Percentiles rank a stretch among this genome's conserved stretches.
Conservation (phyloP, 2,113 vertebrate species). For the Apus apus region DNA sequence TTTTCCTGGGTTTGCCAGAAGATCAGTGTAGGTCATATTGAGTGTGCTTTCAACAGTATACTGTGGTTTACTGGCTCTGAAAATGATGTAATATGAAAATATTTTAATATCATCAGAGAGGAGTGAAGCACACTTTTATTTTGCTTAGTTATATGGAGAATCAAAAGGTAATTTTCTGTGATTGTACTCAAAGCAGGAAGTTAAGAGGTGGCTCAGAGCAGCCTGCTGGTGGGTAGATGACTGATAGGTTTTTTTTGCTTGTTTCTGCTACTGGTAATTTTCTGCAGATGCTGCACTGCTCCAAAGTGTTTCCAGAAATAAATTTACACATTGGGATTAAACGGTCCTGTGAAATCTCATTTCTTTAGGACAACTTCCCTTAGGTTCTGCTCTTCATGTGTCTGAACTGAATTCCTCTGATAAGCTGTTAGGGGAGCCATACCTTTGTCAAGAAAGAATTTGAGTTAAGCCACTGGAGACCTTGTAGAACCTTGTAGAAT, state of each 20-base stretch:
- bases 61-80: not conserved
- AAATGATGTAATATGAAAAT: not conserved
- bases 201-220: accelerated
- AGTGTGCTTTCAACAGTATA: not conserved
- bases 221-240: not conserved
- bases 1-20: not conserved
- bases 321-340: not conserved
- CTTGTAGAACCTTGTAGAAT: not conserved
- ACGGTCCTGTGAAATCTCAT: not conserved
- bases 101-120: not conserved
- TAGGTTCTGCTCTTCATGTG: not conserved
- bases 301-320: not conserved
- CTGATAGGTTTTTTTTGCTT: not conserved
- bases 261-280: not conserved
- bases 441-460: not conserved
- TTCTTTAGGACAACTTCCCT: not conserved
- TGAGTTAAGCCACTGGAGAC: not conserved
- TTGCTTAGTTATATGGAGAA: not conserved
- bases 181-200: not conserved
- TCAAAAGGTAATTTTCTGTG: not conserved
- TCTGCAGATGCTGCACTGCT: not conserved
- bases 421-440: no score
- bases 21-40: not conserved
- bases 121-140: not conserved
- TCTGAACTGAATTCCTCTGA: not conserved